Evolutionary conservation across 1,140 invertebrate species (phyloP).

Genomic region (Acyrthosiphon pisum): DNA sequence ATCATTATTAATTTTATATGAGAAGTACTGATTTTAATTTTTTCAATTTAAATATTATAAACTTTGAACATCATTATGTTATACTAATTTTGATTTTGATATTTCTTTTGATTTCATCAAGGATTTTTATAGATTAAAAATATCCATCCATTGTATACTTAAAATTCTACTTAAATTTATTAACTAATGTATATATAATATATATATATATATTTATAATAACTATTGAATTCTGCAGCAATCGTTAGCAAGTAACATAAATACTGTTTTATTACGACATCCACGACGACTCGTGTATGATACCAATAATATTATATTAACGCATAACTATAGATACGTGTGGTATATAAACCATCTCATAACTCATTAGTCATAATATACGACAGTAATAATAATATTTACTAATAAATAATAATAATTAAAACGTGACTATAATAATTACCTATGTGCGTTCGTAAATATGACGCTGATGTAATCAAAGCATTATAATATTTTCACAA

Average conservation of each 20-base stretch:
- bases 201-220: too few species aligned
- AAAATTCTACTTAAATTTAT: too few species aligned
- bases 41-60: too few species aligned
- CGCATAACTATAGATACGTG: background rate
- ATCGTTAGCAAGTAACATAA: background rate
- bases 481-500: background rate
- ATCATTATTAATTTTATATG: too few species aligned
- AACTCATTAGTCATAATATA: background rate
- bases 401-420: constrained; percentile 13
- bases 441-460: background rate
- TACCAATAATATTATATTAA: background rate
- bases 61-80: too few species aligned
- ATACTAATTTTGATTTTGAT: too few species aligned
- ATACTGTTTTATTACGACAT: background rate
- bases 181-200: too few species aligned
- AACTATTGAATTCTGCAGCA: background rate
- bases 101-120: too few species aligned
- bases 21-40: too few species aligned
- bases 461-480: background rate
- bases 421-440: background rate
- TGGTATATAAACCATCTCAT: background rate
- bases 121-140: too few species aligned
- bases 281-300: background rate
- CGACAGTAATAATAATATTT: background rate
- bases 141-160: too few species aligned